Evolutionary conservation across 2,113 vertebrate genomes (phyloP).

Genomic region (Heteronetta atricapilla): DNA sequence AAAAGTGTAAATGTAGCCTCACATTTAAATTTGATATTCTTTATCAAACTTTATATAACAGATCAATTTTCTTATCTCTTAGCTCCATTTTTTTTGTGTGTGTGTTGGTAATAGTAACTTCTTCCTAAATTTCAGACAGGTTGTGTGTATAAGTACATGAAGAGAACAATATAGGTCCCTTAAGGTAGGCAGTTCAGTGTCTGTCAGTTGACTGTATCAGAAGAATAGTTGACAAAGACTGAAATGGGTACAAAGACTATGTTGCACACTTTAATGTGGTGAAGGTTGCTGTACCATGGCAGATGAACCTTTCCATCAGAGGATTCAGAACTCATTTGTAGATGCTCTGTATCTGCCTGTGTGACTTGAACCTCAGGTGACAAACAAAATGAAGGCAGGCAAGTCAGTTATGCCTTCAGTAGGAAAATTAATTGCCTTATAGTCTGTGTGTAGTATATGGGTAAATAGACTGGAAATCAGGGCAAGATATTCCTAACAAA

Average conservation of each 20-base stretch:
- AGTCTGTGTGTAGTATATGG: not conserved
- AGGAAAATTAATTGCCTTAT: not conserved
- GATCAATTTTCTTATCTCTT: not conserved
- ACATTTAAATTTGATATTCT: not conserved
- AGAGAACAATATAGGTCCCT: not conserved
- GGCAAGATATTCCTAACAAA: not conserved
- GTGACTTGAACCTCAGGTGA: not conserved
- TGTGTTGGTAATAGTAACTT: not conserved
- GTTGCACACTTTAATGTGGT: not conserved
- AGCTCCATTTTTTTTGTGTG: not conserved
- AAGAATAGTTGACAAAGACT: not conserved
- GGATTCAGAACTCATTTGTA: not conserved
- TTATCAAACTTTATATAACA: not conserved
- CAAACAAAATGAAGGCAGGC: not conserved
- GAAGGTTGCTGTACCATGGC: not conserved
- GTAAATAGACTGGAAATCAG: not conserved
- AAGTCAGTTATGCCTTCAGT: not conserved
- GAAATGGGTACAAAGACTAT: not conserved
- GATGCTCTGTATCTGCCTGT: not conserved
- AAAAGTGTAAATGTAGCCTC: not conserved
- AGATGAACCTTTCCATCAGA: not conserved
- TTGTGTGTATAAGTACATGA: accelerated
- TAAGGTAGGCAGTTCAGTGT: not conserved
- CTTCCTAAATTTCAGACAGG: not conserved
- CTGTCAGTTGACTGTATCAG: not conserved